Conservation (phyloP, 2,113 vertebrate genomes). For the Zapus hudsonius region DNA sequence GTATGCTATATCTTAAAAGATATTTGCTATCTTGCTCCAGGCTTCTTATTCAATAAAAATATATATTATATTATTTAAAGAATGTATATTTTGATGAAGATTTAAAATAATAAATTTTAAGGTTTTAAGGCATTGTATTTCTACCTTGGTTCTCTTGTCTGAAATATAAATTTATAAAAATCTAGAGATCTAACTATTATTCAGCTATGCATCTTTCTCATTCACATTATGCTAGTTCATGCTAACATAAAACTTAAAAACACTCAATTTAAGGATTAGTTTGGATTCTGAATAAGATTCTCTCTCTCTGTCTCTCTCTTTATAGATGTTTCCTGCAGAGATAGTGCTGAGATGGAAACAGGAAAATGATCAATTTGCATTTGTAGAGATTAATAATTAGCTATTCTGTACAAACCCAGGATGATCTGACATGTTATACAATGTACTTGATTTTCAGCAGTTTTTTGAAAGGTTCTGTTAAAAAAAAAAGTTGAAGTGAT, state of each 20-base stretch:
- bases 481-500: neutral
- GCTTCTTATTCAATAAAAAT: neutral
- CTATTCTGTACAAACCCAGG: neutral
- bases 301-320: too few species aligned
- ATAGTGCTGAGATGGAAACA: neutral
- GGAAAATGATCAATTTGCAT: neutral
- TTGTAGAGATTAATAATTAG: slow-evolving; percentile 1
- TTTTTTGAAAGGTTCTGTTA: neutral
- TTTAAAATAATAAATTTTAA: neutral
- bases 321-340: neutral
- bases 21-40: neutral
- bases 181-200: too few species aligned
- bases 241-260: neutral
- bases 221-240: slow-evolving; percentile 22
- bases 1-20: neutral
- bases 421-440: neutral
- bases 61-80: neutral
- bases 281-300: neutral
- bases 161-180: neutral
- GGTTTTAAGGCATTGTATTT: neutral
- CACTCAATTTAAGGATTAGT: neutral
- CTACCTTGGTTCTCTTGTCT: neutral
- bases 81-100: neutral
- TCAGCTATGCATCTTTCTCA: too few species aligned
- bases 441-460: neutral